Evolutionary conservation across 2,797 vertebrate species (phyloP), one percentile per base, ranked within the genome.

Genomic region (Cuculus canorus): DNA sequence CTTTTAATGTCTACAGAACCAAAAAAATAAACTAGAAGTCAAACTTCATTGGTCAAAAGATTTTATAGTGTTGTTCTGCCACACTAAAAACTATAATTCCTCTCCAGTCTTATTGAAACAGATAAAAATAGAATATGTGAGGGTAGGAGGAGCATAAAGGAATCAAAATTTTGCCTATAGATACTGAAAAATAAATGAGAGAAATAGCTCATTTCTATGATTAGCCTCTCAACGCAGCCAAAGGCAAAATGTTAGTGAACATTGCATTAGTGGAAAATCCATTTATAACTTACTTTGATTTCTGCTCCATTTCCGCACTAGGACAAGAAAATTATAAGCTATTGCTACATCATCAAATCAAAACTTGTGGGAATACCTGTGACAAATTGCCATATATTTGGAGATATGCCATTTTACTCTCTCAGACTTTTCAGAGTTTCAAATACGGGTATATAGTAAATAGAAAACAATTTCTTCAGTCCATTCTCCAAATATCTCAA

Each of bases 231-330:
- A 53, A 35, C 11, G 15, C n/a, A 87, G 75, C 56, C 60, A 91
- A 86, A 93, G 75, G 78, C 86, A 95, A 93, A 94, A 10, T 82
- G 90, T 21, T 41, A 54, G 45, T 37, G 64, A 91, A 94, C 57
- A 89, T 81, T 50, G 1, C 75, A 60, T 68, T 52, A 41, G 17
- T 77, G 65, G 57, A 94, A 93, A 94, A 96, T 89, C 78, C 82
- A 63, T 91, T 96, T 95, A 78, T 77, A 85, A 61, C 75, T 90
- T 63, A 25, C 56, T 93, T 94, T 94, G 60, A 80, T 91, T 92
- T 92, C 43, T 73, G 10, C 80, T 89, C n/a, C 8, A 18, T 82
- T 94, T 95, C 33, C 65, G 82, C 41, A 71, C 21, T 69, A 65
- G 66, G 60, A 54, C 23, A 82, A 84, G 43, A 56, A 79, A 84